Conservation (phyloP, 2,113 vertebrate genomes). For the Prunella fulvescens region DNA sequence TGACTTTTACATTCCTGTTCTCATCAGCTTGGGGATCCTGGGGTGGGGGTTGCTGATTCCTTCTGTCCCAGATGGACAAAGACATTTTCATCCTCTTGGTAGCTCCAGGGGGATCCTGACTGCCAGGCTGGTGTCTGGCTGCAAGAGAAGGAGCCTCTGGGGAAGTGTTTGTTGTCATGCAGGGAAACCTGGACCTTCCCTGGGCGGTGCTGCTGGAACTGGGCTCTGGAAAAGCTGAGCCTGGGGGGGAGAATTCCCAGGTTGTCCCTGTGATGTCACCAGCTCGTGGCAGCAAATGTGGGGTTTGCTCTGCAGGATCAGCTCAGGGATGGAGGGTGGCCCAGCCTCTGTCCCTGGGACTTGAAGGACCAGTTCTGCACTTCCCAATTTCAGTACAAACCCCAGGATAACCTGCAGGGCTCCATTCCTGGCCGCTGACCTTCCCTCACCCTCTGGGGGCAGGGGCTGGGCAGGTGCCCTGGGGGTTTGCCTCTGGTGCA, state of each 20-base stretch:
- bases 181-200: background rate
- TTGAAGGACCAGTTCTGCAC: background rate
- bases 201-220: background rate
- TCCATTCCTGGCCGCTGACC: background rate
- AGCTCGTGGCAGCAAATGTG: background rate
- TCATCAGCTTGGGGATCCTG: background rate
- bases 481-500: no score
- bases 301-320: background rate
- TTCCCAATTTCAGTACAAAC: background rate
- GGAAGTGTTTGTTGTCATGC: background rate
- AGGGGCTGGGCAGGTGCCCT: background rate
- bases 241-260: background rate
- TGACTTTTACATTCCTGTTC: background rate
- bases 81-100: fast-evolving
- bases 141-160: background rate
- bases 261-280: background rate
- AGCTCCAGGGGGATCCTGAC: background rate
- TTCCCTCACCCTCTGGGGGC: background rate
- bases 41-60: background rate
- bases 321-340: background rate
- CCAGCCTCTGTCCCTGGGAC: background rate
- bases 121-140: background rate
- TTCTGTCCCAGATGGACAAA: background rate
- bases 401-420: background rate
- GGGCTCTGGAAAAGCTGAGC: background rate